phyloP scores from a whole-genome alignment of 2,797 vertebrate species.

The Malacoraja senta region DNA sequence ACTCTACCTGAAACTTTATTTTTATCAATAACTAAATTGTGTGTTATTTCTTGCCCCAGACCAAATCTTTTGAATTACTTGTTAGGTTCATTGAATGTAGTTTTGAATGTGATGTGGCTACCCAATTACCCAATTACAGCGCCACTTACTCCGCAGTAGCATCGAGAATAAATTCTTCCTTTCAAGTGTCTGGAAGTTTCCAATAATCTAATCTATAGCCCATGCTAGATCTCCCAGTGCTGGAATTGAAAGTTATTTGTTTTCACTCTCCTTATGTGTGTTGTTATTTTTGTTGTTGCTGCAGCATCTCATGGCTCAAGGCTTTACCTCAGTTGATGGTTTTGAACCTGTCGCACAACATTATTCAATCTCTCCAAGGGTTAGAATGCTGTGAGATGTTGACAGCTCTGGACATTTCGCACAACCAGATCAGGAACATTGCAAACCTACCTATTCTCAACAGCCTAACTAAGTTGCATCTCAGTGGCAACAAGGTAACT shows the following conservation, averaged over 20 bases:
- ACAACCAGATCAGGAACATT: constrained; percentile 38
- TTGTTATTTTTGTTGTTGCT: neutral
- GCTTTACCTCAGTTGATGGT: constrained; percentile 16
- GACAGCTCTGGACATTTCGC: neutral
- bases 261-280: neutral
- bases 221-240: too few relatives aligned
- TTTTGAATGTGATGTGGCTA: neutral
- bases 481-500: constrained; percentile 41
- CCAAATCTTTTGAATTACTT: neutral
- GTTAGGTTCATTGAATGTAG: neutral
- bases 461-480: constrained; percentile 31
- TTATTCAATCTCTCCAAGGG: neutral
- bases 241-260: neutral
- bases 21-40: neutral
- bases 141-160: neutral
- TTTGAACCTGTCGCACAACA: constrained; percentile 38
- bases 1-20: neutral
- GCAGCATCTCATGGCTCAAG: neutral
- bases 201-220: neutral
- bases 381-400: constrained; percentile 37
- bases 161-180: neutral
- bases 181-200: neutral
- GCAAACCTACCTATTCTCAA: neutral
- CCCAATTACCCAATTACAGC: too few relatives aligned
- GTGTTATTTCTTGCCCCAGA: neutral